These are phyloP conservation scores for Molanna angustata DNA, from an alignment of 2,888 invertebrate species.

Conservation along the genomic window DNA sequence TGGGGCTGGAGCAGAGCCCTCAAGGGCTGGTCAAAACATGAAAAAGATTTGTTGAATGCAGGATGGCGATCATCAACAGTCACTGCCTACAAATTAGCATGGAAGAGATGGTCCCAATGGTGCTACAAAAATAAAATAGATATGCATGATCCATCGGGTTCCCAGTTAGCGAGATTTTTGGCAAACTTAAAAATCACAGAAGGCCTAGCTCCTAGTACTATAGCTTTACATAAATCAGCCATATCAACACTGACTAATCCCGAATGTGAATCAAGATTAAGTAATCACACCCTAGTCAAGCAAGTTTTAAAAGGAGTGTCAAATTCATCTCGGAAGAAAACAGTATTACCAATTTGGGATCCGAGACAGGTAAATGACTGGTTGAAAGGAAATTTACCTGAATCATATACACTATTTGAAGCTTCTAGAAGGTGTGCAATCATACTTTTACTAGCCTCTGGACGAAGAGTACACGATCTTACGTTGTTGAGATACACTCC, in stretches of 20 bases:
- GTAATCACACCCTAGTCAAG: constrained; percentile 28
- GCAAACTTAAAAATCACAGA: constrained; percentile 3
- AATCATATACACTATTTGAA: constrained; percentile 7
- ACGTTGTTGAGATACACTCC: constrained; percentile 29
- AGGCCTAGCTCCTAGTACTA: constrained; percentile 31
- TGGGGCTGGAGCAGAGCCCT: constrained; percentile 33
- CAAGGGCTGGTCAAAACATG: constrained; percentile 23
- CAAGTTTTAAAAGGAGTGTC: constrained; percentile 30
- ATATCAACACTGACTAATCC: constrained; percentile 33
- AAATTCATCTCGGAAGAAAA: constrained; percentile 13
- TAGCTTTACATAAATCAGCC: constrained; percentile 35
- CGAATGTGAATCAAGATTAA: constrained; percentile 10
- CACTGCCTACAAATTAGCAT: constrained; percentile 3
- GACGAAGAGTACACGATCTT: constrained; percentile 34
- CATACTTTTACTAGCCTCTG: constrained; percentile 30
- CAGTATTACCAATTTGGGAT: constrained; percentile 8
- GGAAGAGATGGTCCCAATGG: constrained; percentile 4
- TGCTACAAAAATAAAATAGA: background rate
- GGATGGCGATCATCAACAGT: constrained; percentile 8
- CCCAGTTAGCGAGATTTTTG: constrained; percentile 3
- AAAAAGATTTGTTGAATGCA: background rate
- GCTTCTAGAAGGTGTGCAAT: constrained; percentile 24
- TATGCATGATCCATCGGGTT: background rate
- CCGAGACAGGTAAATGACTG: constrained; percentile 3
- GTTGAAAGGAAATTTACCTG: background rate